Base-by-base conservation (phyloP, 2,113 vertebrate species). In the Microcebus ravelobensis region DNA sequence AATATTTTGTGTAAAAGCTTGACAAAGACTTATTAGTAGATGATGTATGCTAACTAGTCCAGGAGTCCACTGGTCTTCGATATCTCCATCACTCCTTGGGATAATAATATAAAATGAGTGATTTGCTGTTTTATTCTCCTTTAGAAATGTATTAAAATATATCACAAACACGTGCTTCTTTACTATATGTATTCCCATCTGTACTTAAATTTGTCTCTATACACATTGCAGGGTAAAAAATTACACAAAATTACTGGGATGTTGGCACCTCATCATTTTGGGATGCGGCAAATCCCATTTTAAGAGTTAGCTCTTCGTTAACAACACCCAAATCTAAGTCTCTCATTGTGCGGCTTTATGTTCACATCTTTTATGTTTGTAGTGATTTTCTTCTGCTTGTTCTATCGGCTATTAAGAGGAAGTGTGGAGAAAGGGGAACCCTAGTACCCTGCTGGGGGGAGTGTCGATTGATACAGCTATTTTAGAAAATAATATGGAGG, bases 1-100 rank as follows among this genome's bases (percentile, higher is more conserved):
- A 82, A 34, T 14, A 48, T 79, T 96, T 79, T 36, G 57, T 71
- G 17, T 88, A 36, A 86, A 91, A 83, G 21, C 14, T 94, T 97
- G 31, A 45, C 79, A 88, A n/a, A 71, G 59, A 48, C 57, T 86
- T 82, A 23, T 6, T 74, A 63, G 11, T 61, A 20, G 31, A 61
- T 1, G 65, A 7, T 42, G 25, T 95, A 57, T 74, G 52, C 52
- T 65, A 8, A 67, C 12, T 67, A 31, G 8, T 74, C 2, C 4
- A 59, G 34, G 18, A 31, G n/a, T 74, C 31, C 48, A 29, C 6
- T 84, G 8, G 77, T 31, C n/a, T 92, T 81, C 50, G 17, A 76
- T 39, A 88, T 2, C 27, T 57, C 29, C 45, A 23, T 94, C 14
- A 61, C 7, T 55, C 15, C 34, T 50, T 77, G 57, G 45, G 8